Evolutionary conservation across 2,797 vertebrate genomes (phyloP).

Genomic region (Sarcophilus harrisii): DNA sequence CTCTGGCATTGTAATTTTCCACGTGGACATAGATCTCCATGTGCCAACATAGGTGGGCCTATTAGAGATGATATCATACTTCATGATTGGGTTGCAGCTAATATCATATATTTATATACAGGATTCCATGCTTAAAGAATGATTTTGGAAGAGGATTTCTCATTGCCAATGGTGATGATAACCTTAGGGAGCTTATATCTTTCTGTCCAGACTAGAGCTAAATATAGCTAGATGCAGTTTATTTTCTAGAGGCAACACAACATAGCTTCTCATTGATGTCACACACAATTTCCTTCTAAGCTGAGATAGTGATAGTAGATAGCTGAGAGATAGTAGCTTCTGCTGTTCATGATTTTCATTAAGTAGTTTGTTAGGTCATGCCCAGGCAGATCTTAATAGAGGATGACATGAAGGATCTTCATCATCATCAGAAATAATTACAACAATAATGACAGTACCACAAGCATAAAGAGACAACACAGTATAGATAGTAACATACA

Average conservation of each 20-base stretch:
- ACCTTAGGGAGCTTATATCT: conserved; percentile 94
- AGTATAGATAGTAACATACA: conserved; percentile 95
- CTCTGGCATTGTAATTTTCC: conserved; percentile 96
- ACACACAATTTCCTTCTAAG: conserved; percentile 93
- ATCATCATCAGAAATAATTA: conserved; percentile 97
- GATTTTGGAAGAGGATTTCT: conserved; percentile 95
- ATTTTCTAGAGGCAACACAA: conserved; percentile 93
- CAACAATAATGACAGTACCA: conserved; percentile 94
- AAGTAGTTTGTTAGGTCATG: conserved; percentile 97
- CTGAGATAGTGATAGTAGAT: conserved; percentile 92
- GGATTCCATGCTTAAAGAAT: conserved; percentile 93
- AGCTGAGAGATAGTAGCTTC: conserved; percentile 84
- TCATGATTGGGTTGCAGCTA: conserved; percentile 67
- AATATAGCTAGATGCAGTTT: conserved; percentile 94
- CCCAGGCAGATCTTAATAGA: conserved; percentile 94
- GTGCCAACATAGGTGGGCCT: conserved; percentile 96
- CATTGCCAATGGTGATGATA: conserved; percentile 92
- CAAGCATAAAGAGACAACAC: conserved; percentile 95
- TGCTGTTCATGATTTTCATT: conserved; percentile 97
- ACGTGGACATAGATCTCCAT: conserved; percentile 94
- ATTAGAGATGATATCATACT: not conserved
- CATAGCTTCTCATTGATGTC: conserved; percentile 96
- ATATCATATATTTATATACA: conserved; percentile 88
- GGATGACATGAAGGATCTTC: conserved; percentile 91
- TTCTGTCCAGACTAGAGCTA: conserved; percentile 95